phyloP scores from a whole-genome alignment of 2,888 invertebrate species.

The Andrena trimmerana region DNA sequence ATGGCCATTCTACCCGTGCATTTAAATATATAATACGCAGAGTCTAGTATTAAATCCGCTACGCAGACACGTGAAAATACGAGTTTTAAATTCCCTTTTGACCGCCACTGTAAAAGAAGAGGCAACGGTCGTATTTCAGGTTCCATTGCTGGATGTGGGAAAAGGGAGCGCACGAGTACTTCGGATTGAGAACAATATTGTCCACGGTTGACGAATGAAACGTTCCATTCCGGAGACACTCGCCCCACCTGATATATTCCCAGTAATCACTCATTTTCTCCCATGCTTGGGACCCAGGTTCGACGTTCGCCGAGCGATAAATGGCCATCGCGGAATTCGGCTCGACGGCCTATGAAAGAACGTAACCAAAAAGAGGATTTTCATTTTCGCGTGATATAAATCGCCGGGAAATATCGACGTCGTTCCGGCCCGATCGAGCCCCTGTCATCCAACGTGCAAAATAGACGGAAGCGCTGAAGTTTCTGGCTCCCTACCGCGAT shows the following conservation, averaged over 20 bases:
- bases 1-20: too few relatives aligned
- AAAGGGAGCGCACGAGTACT: neutral
- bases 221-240: conserved; percentile 30
- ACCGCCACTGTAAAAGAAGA: too few relatives aligned
- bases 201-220: conserved; percentile 50
- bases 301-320: conserved; percentile 30
- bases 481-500: neutral
- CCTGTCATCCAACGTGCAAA: conserved; percentile 15
- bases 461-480: neutral
- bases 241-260: conserved; percentile 46
- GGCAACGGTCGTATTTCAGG: conserved; percentile 13
- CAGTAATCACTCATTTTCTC: conserved; percentile 44
- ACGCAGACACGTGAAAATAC: too few relatives aligned
- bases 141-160: conserved; percentile 12
- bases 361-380: conserved; percentile 42
- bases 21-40: too few relatives aligned
- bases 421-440: conserved; percentile 5
- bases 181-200: conserved; percentile 46
- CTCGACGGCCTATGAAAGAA: conserved; percentile 15
- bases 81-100: too few relatives aligned
- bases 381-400: conserved; percentile 44
- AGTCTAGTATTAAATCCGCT: too few relatives aligned
- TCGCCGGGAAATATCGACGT: conserved; percentile 25
- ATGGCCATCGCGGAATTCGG: conserved; percentile 34
- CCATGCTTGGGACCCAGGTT: neutral